Evolutionary conservation across 2,797 vertebrate species (phyloP).

Genomic region (Holocentrus rufus): DNA sequence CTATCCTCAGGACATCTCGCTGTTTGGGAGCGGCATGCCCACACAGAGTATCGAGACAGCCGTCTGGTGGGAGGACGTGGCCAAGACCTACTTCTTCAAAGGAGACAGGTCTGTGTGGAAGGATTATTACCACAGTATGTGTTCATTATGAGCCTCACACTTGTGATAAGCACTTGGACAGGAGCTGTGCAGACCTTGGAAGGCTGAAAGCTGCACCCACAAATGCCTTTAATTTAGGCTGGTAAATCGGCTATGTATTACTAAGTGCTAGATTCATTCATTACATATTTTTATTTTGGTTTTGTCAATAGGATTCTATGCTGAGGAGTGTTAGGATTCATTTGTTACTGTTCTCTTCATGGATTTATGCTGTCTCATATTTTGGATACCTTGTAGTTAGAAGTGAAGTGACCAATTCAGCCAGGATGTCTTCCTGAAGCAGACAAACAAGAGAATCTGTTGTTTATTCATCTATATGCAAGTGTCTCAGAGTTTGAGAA

Average conservation of each 20-base stretch:
- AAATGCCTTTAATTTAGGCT: not conserved
- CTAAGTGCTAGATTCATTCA: not conserved
- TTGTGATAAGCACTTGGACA: not conserved
- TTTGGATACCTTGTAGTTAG: not conserved
- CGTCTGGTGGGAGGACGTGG: constrained; percentile 98
- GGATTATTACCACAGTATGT: not conserved
- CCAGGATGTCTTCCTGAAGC: constrained; percentile 1
- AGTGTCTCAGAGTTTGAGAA: constrained; percentile 29
- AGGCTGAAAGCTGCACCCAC: not conserved
- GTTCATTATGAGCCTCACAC: not conserved
- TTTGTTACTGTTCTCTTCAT: not conserved
- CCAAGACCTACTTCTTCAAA: constrained; percentile 99
- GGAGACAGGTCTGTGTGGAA: constrained; percentile 91
- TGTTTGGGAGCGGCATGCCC: constrained; percentile 94
- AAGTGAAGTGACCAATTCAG: not conserved
- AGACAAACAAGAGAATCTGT: constrained; percentile 37
- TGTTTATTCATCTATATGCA: constrained; percentile 43
- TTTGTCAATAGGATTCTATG: not conserved
- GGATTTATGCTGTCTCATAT: not conserved
- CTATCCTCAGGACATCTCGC: constrained; percentile 95
- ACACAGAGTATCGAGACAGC: constrained; percentile 97
- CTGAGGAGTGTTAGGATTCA: no score
- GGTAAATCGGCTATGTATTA: not conserved
- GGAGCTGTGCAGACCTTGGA: not conserved
- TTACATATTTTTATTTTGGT: not conserved